These are phyloP conservation scores for Drosophila tani DNA, from an alignment of 1,140 invertebrate species.

Conservation along the genomic window DNA sequence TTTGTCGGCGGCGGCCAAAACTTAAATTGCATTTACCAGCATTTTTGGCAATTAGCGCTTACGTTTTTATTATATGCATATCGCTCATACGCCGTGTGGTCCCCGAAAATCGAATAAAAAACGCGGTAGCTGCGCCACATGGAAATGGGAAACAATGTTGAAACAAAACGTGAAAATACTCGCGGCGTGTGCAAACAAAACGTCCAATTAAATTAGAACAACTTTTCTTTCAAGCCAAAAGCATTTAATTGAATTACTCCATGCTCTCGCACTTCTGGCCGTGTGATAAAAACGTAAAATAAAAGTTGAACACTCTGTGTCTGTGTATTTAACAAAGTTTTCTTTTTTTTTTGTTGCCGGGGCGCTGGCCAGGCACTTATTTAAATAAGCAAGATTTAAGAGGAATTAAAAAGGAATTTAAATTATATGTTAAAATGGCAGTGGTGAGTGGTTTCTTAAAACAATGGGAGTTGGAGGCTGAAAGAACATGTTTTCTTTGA, in stretches of 20 bases:
- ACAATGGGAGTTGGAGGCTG: not conserved
- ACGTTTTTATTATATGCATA: slow-evolving; percentile 53
- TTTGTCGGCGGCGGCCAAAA: slow-evolving; percentile 55
- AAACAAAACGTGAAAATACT: slow-evolving; percentile 39
- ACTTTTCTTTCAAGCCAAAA: slow-evolving; percentile 70
- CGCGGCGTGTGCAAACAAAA: slow-evolving; percentile 59
- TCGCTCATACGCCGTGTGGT: slow-evolving; percentile 61
- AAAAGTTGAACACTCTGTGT: slow-evolving; percentile 33
- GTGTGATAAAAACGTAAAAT: slow-evolving; percentile 12
- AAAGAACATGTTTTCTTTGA: not conserved
- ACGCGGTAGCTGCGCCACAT: slow-evolving; percentile 23
- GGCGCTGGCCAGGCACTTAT: slow-evolving; percentile 23
- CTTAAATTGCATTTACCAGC: slow-evolving; percentile 76
- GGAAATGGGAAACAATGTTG: slow-evolving; percentile 54
- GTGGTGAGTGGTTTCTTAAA: too few species aligned
- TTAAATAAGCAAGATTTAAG: slow-evolving; percentile 32
- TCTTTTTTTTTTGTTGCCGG: too few species aligned
- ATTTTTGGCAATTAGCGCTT: slow-evolving; percentile 68
- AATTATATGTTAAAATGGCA: slow-evolving; percentile 2
- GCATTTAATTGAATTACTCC: slow-evolving; percentile 71
- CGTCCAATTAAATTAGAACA: slow-evolving; percentile 73
- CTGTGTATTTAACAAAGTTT: slow-evolving; percentile 32
- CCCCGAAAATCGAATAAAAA: slow-evolving; percentile 69
- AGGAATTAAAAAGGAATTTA: slow-evolving; percentile 24
- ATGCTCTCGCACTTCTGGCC: slow-evolving; percentile 2